Evolutionary conservation across 2,797 vertebrate genomes (phyloP), one percentile per base, ranked within the genome.

Genomic region (Lutjanus argentimaculatus): DNA sequence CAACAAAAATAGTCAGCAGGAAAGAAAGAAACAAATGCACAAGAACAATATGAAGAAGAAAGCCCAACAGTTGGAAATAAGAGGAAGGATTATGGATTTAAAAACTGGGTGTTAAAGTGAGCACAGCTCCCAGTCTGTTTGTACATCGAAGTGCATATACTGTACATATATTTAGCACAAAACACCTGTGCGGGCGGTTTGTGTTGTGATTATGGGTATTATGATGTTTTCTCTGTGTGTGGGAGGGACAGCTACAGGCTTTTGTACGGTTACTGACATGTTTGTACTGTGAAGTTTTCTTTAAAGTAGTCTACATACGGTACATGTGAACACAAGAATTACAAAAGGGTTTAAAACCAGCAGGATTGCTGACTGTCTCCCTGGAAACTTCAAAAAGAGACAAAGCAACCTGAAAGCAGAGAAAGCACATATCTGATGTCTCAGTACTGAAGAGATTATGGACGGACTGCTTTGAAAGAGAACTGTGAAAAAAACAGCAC

Each of bases 221-320:
- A 42, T 82, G 59, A 62, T 83, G 70, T 58, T 67, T 82, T 71
- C 64, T 86, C 49, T 2, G 51, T 14, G 56, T 84, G 88, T 90
- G 57, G 80, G 85, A 72, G 78, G 75, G 52, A 75, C 66, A 55
- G 40, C 75, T 65, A 57, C 30, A 75, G 63, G 71, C 71, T 76
- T 88, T 77, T 53, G 46, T 72, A 57, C 68, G 61, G 16, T 61
- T 68, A 67, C 66, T 53, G 25, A 56, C 51, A 80, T 16, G 21
- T 71, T 51, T 70, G 61, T 61, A 57, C 46, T 73, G 19, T 61
- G 61, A 69, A 42, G 53, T 40, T 77, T 79, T 66, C 67, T 81
- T 72, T 62, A 65, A 75, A 67, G 45, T 48, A 22, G 10, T 53
- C 46, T 22, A 14, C 21, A 61, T 14, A 22, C 7, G 56, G 51